These are phyloP conservation scores for Monomorium pharaonis DNA, from an alignment of 1,140 invertebrate genomes.

Conservation along the genomic window DNA sequence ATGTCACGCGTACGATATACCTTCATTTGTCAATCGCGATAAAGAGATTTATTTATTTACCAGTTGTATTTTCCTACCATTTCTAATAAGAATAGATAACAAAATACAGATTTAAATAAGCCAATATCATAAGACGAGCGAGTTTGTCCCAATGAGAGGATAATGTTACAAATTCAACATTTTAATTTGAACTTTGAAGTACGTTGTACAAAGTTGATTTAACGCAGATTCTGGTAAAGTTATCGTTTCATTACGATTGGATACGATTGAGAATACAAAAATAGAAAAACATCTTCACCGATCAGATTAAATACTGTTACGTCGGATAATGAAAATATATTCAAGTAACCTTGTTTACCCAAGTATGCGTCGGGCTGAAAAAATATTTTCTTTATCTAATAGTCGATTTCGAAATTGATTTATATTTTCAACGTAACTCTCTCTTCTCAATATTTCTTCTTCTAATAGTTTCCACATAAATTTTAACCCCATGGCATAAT, in stretches of 20 bases:
- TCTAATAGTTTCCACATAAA: background rate
- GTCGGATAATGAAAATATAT: conserved; percentile 27
- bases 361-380: background rate
- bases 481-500: background rate
- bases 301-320: background rate
- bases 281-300: conserved; percentile 21
- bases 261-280: conserved; percentile 1
- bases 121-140: background rate
- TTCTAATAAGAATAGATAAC: background rate
- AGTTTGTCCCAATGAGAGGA: background rate
- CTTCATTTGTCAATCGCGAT: background rate
- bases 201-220: background rate
- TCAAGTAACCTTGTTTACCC: background rate
- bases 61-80: background rate
- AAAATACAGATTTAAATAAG: background rate
- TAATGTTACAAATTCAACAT: background rate
- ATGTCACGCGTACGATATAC: background rate
- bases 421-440: background rate
- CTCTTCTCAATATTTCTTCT: background rate
- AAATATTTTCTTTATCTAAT: conserved; percentile 42
- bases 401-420: conserved; percentile 10
- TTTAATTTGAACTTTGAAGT: conserved; percentile 10
- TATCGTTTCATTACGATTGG: background rate
- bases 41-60: conserved; percentile 13
- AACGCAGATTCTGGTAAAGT: conserved; percentile 7